Evolutionary conservation across 2,888 invertebrate species (phyloP), one percentile per base, ranked within the genome.

Genomic region (Orgyia antiqua): DNA sequence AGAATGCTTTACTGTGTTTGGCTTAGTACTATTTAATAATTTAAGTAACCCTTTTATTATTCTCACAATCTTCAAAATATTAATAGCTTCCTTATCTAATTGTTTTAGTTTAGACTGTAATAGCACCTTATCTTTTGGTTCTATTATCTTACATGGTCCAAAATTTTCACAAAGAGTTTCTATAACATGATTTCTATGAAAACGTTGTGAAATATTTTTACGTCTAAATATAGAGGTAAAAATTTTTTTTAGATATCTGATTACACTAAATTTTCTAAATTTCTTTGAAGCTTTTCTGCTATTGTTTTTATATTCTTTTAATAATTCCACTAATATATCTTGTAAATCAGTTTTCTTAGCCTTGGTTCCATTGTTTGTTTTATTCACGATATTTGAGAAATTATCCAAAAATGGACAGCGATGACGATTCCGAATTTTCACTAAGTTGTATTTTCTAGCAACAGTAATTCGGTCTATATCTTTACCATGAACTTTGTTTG

Each of bases 1-100:
- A 6, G 6, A 47, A 37, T 3, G 11, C 11, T 4, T 18, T 25
- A 30, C 23, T 33, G 44, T 30, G 3, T 29, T 35, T 24, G 30
- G 31, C 31, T 35, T 28, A 30, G 54, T 51, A 24, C 62, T 15
- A 21, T 62, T 52, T 10, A 73, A 19, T 10, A 68, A 33, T 31
- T 54, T 58, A 12, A 78, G 38, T 18, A 73, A 49, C 2, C 71
- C 73, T 41, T 78, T 78, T 1, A 82, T 74, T 8, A 58, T 68
- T 39, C 55, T 67, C 0, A 79, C 60, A 8, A 57, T 66, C 49
- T 52, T 65, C 4, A 80, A 45, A 31, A 79, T 68, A 18, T 45
- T 63, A 10, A 50, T 40, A 8, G 69, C 67, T 62, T 77, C 75
- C 2, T 27, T 24, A 29, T 65, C 64, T 15, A 82, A 42, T 18